Conservation (phyloP, 1,140 invertebrate species). For the Trissolcus basalis region DNA sequence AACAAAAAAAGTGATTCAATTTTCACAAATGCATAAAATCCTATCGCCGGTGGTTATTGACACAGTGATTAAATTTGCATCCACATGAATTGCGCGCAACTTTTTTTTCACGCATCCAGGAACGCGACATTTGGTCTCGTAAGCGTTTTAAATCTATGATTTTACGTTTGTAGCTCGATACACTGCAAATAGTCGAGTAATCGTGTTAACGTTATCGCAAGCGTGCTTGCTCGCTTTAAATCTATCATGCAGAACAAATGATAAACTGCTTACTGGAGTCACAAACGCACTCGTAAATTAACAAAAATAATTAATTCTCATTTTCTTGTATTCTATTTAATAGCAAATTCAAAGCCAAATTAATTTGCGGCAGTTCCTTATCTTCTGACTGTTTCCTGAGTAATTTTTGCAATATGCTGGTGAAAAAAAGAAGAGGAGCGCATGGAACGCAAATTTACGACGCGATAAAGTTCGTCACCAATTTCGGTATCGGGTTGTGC, state of each 20-base stretch:
- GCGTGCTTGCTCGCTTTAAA: conserved; percentile 25
- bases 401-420: background rate
- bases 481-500: conserved; percentile 56
- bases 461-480: conserved; percentile 45
- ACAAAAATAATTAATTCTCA: conserved; percentile 1
- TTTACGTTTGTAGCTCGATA: conserved; percentile 29
- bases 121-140: conserved; percentile 28
- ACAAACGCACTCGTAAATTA: conserved; percentile 1
- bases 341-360: background rate
- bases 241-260: conserved; percentile 3
- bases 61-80: conserved; percentile 39
- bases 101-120: conserved; percentile 28
- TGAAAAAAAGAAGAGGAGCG: conserved; percentile 8
- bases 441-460: conserved; percentile 50
- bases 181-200: conserved; percentile 37
- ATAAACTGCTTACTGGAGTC: conserved; percentile 4
- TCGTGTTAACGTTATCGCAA: conserved; percentile 43
- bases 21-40: no score
- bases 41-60: no score
- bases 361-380: background rate
- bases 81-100: conserved; percentile 48
- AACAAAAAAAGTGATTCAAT: no score
- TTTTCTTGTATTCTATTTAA: background rate
- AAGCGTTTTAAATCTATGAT: conserved; percentile 43
- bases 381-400: background rate